Base-by-base conservation (phyloP, 2,797 vertebrate genomes). In the Characodon lateralis region DNA sequence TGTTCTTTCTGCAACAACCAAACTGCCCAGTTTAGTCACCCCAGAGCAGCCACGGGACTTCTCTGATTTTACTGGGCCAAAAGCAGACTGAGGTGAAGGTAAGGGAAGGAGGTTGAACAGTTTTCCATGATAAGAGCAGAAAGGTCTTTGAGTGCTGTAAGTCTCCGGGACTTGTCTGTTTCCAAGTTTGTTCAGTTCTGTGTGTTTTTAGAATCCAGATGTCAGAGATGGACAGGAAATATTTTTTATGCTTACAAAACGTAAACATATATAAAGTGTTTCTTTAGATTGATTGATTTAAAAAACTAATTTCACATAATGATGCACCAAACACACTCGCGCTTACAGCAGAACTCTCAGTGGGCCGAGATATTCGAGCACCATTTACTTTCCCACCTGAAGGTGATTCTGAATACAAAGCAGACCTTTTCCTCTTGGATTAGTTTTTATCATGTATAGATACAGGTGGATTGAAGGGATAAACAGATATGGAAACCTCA, bases 141-240 rank as follows among this genome's bases (percentile, higher is more conserved):
- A 14, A 68, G 35, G 10, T 68, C 18, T 41, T 9, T 22, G 84
- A 93, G 89, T 77, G 88, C 89, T 87, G 78, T 92, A 94, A 95
- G 91, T 86, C 91, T 74, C 48, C 3, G 9, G 81, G 80, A 24
- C 84, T 82, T 24, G 6, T 71, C 88, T 85, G 65, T 81, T 39
- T 86, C 88, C 87, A 86, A 87, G 80, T 85, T 88, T 88, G 87
- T 91, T 90, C 92, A 31, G 12, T 18, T 77, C 87, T 72, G 83
- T 83, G 75, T 85, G 89, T 85, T 48, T 85, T 91, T 89, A 93
- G 84, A 89, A 91, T 92, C 93, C 94, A 94, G 93, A 94, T 94
- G 94, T 93, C 89, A 79, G 81, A 85, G 79, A 74, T 72, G 78
- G 83, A 79, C 78, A 1, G 87, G 90, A 93, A 93, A 90, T 91